Evolutionary conservation across 2,113 vertebrate species (phyloP).

Genomic region (Hassar affinis): DNA sequence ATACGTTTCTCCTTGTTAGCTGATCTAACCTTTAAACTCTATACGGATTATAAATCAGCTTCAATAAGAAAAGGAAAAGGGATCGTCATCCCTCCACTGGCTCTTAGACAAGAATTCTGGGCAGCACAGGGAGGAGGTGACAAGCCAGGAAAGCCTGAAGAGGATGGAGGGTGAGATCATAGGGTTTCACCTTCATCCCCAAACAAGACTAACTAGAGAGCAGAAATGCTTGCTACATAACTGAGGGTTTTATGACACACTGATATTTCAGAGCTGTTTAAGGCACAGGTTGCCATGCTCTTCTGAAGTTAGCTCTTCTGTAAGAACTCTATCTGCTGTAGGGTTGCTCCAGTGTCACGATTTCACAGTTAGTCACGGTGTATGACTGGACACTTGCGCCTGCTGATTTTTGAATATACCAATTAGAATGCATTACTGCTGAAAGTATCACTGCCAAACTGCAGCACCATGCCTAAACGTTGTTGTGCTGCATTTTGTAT

Average conservation of each 20-base stretch:
- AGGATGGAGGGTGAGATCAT: slow-evolving; percentile 57
- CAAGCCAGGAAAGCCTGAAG: slow-evolving; percentile 16
- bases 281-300: slow-evolving; percentile 34
- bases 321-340: background rate
- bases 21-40: slow-evolving; percentile 12
- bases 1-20: slow-evolving; percentile 4
- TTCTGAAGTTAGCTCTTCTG: slow-evolving; percentile 35
- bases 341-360: background rate
- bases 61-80: background rate
- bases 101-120: slow-evolving; percentile 20
- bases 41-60: slow-evolving; percentile 17
- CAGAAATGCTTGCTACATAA: slow-evolving; percentile 34
- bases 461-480: too few relatives aligned
- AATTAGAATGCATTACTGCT: background rate
- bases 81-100: background rate
- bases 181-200: slow-evolving; percentile 55
- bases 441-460: too few relatives aligned
- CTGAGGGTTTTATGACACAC: slow-evolving; percentile 21
- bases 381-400: too few relatives aligned
- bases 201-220: slow-evolving; percentile 58
- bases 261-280: slow-evolving; percentile 47
- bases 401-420: background rate
- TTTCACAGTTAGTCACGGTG: background rate
- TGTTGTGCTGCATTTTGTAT: too few relatives aligned
- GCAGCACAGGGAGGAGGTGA: slow-evolving; percentile 1